Base-by-base conservation (phyloP, 1,140 invertebrate genomes). In the Elymnias hypermnestra region DNA sequence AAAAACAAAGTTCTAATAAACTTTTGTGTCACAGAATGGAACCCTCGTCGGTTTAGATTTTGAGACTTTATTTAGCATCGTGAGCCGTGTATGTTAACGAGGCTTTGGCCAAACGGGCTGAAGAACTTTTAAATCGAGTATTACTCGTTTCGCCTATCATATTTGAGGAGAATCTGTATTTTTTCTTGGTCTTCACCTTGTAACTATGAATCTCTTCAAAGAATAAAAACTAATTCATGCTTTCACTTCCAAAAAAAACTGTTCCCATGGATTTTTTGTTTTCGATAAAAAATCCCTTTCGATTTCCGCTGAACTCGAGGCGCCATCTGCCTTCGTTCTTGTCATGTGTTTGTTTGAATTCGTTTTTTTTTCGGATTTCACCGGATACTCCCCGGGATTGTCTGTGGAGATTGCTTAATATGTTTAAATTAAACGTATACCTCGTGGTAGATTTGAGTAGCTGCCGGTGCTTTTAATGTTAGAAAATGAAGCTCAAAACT, bases 271-370 rank as follows among this genome's bases (percentile, higher is more conserved):
- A 18, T 72, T 77, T 79, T 82, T 84, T 83, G 51, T 47, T 50
- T 55, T 39, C 37, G 43, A 63, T 42, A 77, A 76, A 81, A 79
- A 74, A 69, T 62, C 57, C 73, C 76, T 82, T 84, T 78, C 76
- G 77, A 81, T 84, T 84, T 82, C 81, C 75, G 73, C 53, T 53
- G 53, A 53, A 47, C 38, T 19, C 29, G 43, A 59, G 75, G 77
- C 77, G 77, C 77, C 81, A 82, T 81, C 81, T 82, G 81, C 71
- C 57, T 56, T 61, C 63, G 67, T 75, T 72, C 68, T 74, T 65
- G 65, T 74, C 67, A 68, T 73, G 67, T 77, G 66, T 81, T 77
- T 76, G 67, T 73, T 78, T 71, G 57, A 53, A 72, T 63, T 51
- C 44, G 52, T 33, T 33, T 67, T 77, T 76, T n/a, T 81, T 83